Evolutionary conservation across 2,888 invertebrate genomes (phyloP).

Genomic region (Hypomecis atomaria): DNA sequence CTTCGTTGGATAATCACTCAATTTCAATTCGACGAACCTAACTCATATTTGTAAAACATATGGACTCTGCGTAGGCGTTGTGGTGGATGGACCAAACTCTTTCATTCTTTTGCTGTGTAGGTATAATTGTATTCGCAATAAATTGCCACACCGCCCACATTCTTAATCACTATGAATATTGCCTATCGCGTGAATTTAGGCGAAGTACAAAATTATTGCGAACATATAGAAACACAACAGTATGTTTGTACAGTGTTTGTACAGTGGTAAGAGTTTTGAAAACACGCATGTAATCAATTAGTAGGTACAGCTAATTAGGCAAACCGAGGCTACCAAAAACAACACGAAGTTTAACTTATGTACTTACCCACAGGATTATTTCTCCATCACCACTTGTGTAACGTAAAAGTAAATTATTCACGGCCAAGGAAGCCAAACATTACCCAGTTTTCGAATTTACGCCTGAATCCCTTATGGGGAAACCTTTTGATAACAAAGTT

Average conservation of each 20-base stretch:
- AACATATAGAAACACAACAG: not conserved
- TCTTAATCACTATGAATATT: not conserved
- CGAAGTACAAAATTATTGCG: not conserved
- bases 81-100: slow-evolving; percentile 18
- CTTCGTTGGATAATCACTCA: slow-evolving; percentile 1
- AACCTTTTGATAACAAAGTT: slow-evolving; percentile 18
- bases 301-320: too few relatives aligned
- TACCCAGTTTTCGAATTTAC: slow-evolving; percentile 17
- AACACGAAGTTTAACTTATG: too few relatives aligned
- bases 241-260: too few relatives aligned
- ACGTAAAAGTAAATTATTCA: slow-evolving; percentile 18
- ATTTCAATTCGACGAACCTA: not conserved
- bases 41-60: slow-evolving; percentile 4
- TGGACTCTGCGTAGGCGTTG: slow-evolving; percentile 19
- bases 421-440: slow-evolving; percentile 13
- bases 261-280: not conserved
- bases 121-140: not conserved
- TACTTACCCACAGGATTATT: slow-evolving; percentile 6
- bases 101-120: slow-evolving; percentile 1
- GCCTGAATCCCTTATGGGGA: slow-evolving; percentile 5
- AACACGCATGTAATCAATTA: not conserved
- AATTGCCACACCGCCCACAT: slow-evolving; percentile 5
- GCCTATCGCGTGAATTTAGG: not conserved
- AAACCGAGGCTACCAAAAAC: too few relatives aligned
- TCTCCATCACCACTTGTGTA: slow-evolving; percentile 12